Conservation (phyloP, 2,888 invertebrate species). For the Cosmia trapezina region DNA sequence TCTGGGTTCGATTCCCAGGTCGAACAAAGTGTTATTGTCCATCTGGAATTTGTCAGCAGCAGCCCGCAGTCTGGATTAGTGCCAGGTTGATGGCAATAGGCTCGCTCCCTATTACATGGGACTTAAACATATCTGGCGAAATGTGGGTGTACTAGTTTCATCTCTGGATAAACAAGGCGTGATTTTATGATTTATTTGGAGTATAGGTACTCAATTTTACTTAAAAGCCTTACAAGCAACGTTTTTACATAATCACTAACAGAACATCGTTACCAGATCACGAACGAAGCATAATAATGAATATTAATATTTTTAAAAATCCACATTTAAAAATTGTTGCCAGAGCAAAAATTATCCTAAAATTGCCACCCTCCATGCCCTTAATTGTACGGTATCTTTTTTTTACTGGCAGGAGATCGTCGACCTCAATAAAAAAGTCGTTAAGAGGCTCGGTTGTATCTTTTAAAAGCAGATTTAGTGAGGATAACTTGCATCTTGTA, state of each 20-base stretch:
- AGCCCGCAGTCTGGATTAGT: not conserved
- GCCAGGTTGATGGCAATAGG: not conserved
- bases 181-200: not conserved
- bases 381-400: conserved; percentile 68
- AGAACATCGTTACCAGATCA: conserved; percentile 45
- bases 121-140: not conserved
- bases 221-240: not conserved
- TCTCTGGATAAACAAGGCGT: not conserved
- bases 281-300: conserved; percentile 60
- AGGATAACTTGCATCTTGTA: conserved; percentile 57
- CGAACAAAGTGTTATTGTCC: not conserved
- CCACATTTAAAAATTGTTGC: conserved; percentile 58
- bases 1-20: not conserved
- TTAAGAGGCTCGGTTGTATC: conserved; percentile 59
- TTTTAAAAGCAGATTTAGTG: conserved; percentile 63
- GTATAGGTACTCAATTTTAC: not conserved
- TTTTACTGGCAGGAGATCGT: conserved; percentile 63
- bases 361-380: conserved; percentile 66
- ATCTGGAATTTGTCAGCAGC: not conserved
- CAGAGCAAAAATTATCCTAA: conserved; percentile 64
- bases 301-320: conserved; percentile 63
- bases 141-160: not conserved
- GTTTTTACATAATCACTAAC: not conserved
- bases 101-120: not conserved
- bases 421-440: conserved; percentile 69